A percentile compares a stretch with the other conserved stretches of the same genome.
Conservation (phyloP, 1,140 invertebrate species). For the Hestina assimilis region DNA sequence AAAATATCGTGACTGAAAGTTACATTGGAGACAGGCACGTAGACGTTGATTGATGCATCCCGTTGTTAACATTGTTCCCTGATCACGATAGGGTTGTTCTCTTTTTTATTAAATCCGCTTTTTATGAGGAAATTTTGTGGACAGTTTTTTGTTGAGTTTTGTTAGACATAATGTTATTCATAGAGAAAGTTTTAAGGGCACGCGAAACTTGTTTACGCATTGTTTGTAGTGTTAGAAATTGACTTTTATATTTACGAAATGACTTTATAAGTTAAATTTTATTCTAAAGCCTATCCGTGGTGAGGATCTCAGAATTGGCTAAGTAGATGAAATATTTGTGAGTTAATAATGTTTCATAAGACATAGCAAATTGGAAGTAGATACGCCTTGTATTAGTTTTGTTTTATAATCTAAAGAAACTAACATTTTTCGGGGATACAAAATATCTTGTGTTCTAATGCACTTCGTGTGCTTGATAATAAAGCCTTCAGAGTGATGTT, state of each 20-base stretch:
- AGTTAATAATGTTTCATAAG: too few relatives aligned
- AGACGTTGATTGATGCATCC: slow-evolving; percentile 32
- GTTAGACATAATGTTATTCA: slow-evolving; percentile 30
- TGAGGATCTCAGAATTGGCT: too few relatives aligned
- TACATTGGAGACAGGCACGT: slow-evolving; percentile 5
- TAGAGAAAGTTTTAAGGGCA: slow-evolving; percentile 28
- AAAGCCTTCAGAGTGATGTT: too few relatives aligned
- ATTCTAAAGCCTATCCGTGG: too few relatives aligned
- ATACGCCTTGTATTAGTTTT: too few relatives aligned
- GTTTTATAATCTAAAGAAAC: too few relatives aligned
- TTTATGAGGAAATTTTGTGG: slow-evolving; percentile 27
- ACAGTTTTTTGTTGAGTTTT: slow-evolving; percentile 28
- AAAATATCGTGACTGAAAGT: background rate
- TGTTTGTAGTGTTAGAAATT: slow-evolving; percentile 19
- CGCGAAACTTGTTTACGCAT: slow-evolving; percentile 25
- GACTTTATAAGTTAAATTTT: too few relatives aligned
- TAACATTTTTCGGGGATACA: too few relatives aligned
- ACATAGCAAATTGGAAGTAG: too few relatives aligned
- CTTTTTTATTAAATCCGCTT: slow-evolving; percentile 23
- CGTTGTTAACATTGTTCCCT: slow-evolving; percentile 29
- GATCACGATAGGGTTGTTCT: slow-evolving; percentile 33
- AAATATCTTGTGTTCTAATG: too few relatives aligned
- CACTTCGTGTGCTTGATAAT: too few relatives aligned
- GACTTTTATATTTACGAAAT: slow-evolving; percentile 4
- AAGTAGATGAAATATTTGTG: too few relatives aligned